Evolutionary conservation across 2,888 invertebrate species (phyloP), one percentile per base, ranked within the genome.

Genomic region (Brenthis daphne): DNA sequence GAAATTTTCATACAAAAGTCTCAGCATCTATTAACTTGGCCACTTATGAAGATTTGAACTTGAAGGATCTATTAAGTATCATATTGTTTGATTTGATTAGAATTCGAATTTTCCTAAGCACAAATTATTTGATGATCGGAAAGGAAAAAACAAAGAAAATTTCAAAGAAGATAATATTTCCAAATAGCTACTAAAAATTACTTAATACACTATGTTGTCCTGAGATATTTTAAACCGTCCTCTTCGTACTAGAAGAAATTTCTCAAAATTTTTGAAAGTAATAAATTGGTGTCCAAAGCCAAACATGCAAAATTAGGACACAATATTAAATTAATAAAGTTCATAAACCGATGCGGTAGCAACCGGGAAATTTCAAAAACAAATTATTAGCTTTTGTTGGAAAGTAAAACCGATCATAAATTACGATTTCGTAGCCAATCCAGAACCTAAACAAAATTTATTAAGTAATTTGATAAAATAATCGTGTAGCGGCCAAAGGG

Each of bases 381-480:
- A 85, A 84, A 85, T 86, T 85, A 85, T 86, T 85, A 83, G 80
- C 80, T 83, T 86, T 85, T 81, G 84, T 85, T 82, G 74, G 78
- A 80, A 84, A 85, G 85, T 86, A 85, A 84, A 85, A 84, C 82
- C 83, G 82, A 86, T 86, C 83, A 83, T 87, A 87, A 88, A 88
- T 88, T 85, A 85, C 79, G 79, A 83, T 84, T 83, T 79, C 79
- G 82, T 80, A 83, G 82, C 83, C 83, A 84, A 86, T 83, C 79
- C 76, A 61, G 79, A 83, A 82, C 81, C 83, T 82, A 79, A 84
- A 84, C 81, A 78, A 80, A 85, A 83, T 84, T 85, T 82, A 82
- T 83, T 82, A 85, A 82, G 81, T 84, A 82, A 85, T 81, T 83
- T 81, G 77, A 84, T 86, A 82, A 80, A 83, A 85, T 80, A 80